phyloP scores from a whole-genome alignment of 2,888 invertebrate genomes.

The Melikaiella ostensackeni region DNA sequence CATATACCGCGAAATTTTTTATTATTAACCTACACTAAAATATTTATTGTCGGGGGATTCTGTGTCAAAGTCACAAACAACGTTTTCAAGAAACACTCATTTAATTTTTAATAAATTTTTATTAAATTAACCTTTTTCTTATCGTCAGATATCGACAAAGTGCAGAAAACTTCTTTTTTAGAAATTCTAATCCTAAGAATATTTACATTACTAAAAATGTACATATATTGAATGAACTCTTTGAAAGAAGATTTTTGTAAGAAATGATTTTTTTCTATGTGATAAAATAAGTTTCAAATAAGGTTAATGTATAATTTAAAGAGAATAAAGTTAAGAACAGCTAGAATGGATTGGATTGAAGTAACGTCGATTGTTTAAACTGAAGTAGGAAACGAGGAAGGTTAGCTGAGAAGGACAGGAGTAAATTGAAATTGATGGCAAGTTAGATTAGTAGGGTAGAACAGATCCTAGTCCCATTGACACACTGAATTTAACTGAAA shows the following conservation, averaged over 20 bases:
- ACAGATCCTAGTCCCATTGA: not conserved
- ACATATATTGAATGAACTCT: no score
- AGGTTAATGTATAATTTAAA: not conserved
- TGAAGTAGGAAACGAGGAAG: not conserved
- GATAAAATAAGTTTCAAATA: not conserved
- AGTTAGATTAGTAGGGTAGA: conserved; percentile 1
- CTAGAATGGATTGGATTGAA: not conserved
- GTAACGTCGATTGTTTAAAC: not conserved
- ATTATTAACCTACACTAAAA: not conserved
- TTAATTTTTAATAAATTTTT: not conserved
- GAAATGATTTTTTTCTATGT: not conserved
- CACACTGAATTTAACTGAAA: not conserved
- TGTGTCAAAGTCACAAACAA: not conserved
- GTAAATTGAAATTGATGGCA: not conserved
- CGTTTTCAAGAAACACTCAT: not conserved
- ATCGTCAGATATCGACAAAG: no score
- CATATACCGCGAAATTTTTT: not conserved
- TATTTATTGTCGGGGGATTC: not conserved
- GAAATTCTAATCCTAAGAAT: no score
- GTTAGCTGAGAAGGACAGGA: not conserved
- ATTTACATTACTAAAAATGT: no score
- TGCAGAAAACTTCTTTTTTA: no score
- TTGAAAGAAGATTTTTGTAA: no score
- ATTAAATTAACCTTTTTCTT: not conserved
- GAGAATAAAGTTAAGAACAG: not conserved